phyloP scores from a whole-genome alignment of 2,888 invertebrate genomes.

The Meiosimyza platycephala region DNA sequence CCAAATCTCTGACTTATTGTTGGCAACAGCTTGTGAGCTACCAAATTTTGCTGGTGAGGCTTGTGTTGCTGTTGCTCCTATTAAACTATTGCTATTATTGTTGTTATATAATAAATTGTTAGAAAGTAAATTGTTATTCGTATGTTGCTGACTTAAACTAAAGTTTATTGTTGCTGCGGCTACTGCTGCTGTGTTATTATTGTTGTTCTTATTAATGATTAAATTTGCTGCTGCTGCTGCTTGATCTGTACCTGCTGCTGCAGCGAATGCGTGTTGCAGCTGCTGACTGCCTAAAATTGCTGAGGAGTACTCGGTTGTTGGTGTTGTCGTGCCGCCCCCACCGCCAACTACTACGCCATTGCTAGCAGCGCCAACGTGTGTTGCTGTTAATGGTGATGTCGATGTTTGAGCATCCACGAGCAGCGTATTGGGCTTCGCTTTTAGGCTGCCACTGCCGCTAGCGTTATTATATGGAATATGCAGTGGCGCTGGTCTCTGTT shows the following conservation, averaged over 20 bases:
- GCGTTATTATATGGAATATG: conserved; percentile 45
- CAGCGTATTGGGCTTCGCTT: conserved; percentile 45
- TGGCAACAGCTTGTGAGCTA: conserved; percentile 23
- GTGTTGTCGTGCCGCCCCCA: conserved; percentile 54
- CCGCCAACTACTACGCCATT: conserved; percentile 31
- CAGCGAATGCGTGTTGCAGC: conserved; percentile 54
- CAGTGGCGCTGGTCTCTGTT: conserved; percentile 48
- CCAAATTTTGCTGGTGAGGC: conserved; percentile 26
- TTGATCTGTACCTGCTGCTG: conserved; percentile 35
- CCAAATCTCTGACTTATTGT: not conserved
- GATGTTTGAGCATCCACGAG: conserved; percentile 63
- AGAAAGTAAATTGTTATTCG: conserved; percentile 30
- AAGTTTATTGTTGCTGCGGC: conserved; percentile 25
- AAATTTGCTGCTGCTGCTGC: conserved; percentile 31
- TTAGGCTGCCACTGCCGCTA: conserved; percentile 30
- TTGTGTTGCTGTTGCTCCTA: conserved; percentile 34
- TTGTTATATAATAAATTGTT: conserved; percentile 39
- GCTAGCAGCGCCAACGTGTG: conserved; percentile 48
- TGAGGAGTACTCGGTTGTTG: conserved; percentile 58
- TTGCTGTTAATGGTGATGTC: conserved; percentile 56
- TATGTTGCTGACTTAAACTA: conserved; percentile 45
- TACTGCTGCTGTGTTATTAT: conserved; percentile 5
- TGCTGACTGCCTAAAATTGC: conserved; percentile 56
- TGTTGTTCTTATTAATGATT: not conserved
- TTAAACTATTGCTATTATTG: conserved; percentile 41